A percentile compares a stretch with the other conserved stretches of the same genome.
Conservation (phyloP, 2,797 vertebrate species). For the Ctenopoma kingsleyae region DNA sequence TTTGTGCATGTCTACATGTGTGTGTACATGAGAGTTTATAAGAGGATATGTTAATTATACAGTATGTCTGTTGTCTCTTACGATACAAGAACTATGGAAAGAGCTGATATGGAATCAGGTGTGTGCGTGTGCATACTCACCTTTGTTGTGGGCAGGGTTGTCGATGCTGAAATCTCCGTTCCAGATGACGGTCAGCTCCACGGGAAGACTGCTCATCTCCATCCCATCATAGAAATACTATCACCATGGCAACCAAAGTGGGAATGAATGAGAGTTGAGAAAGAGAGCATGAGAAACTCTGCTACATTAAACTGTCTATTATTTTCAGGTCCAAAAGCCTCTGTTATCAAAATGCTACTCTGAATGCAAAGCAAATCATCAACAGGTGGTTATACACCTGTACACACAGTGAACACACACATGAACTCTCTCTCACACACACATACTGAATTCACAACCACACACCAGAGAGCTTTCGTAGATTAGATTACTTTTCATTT, state of each 20-base stretch:
- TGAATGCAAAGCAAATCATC: constrained; percentile 43
- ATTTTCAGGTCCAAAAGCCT: constrained; percentile 48
- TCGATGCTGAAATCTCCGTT: constrained; percentile 99
- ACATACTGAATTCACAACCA: constrained; percentile 5
- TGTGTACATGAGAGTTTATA: constrained; percentile 48
- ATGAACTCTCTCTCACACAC: constrained; percentile 19
- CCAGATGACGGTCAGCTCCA: constrained; percentile 97
- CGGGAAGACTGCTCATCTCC: constrained; percentile 97
- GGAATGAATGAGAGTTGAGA: constrained; percentile 37
- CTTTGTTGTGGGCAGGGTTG: constrained; percentile 97
- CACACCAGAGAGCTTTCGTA: constrained; percentile 72
- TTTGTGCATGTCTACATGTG: constrained; percentile 38
- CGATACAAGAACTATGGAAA: constrained; percentile 2
- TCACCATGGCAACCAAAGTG: constrained; percentile 74
- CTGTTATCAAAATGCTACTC: constrained; percentile 20
- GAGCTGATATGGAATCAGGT: constrained; percentile 8
- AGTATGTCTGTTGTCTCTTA: constrained; percentile 7
- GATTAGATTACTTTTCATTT: constrained; percentile 52
- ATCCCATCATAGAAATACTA: constrained; percentile 98
- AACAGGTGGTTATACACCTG: constrained; percentile 55
- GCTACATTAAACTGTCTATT: constrained; percentile 56
- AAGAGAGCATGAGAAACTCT: constrained; percentile 33
- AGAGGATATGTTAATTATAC: constrained; percentile 18
- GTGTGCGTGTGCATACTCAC: constrained; percentile 73
- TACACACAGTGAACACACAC: constrained; percentile 16